Base-by-base conservation (phyloP, 2,888 invertebrate species). In the Plebejus anna region DNA sequence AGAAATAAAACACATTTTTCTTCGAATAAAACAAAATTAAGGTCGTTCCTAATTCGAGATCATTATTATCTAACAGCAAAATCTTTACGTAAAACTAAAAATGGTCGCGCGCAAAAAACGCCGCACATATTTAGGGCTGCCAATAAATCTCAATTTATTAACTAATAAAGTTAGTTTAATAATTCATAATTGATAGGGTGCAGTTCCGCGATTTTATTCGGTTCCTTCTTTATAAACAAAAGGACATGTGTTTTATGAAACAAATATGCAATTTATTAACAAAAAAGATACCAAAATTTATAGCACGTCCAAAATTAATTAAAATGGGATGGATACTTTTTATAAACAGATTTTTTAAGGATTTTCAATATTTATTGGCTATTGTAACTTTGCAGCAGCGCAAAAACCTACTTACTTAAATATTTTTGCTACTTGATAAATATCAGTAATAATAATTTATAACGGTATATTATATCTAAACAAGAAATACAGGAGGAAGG, bases 21-120 rank as follows among this genome's bases (percentile, higher is more conserved):
- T 0, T 72, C 51, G 13, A 3, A 16, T 2, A 0, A 9, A 28
- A 28, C 22, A 76, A 11, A 4, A 47, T 47, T 83, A 85, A 78
- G 0, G 76, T 28, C 78, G 36, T 82, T 86, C 72, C 57, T 38
- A 22, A 59, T 75, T 80, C 32, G 28, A 76, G 42, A 71, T 83
- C 81, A 83, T 88, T 88, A 89, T 90, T 93, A 93, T 93, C 92
- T 90, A 84, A 86, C 85, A 89, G 88, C 89, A 82, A 90, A 90
- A 93, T 93, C 92, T 92, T 89, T 85, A 88, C 85, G 90, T 90
- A 90, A 92, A 91, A 89, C 86, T 89, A 86, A 90, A 87, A 92
- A 90, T 91, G 87, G 87, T 86, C 89, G 87, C 86, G 82, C 87
- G 90, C 92, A 93, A 92, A 93, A 92, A 93, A 87, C 79, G 85